These are phyloP conservation scores for Rhopilema esculentum DNA, from an alignment of 30 jellyfish, hydroid and myxozoan genomes.

Conservation along the genomic window DNA sequence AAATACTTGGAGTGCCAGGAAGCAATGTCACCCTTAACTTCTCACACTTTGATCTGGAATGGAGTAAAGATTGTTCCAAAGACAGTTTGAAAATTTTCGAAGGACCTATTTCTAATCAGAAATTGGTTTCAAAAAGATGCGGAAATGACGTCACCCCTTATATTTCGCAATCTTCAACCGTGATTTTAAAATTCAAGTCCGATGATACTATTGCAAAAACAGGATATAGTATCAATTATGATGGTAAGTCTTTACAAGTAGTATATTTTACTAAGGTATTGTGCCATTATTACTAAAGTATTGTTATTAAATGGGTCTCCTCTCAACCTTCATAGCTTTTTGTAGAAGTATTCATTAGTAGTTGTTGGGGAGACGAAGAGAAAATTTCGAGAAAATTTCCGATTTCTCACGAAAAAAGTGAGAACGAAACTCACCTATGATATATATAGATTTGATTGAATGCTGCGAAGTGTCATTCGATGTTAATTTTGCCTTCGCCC, in stretches of 20 bases:
- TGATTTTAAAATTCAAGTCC: not conserved
- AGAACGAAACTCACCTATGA: too few relatives aligned
- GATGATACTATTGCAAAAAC: not conserved
- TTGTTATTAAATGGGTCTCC: not conserved
- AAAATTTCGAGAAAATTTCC: too few relatives aligned
- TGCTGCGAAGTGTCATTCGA: too few relatives aligned
- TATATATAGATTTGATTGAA: too few relatives aligned
- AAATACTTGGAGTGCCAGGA: not conserved
- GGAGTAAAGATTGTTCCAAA: conserved; percentile 12
- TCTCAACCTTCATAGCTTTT: too few relatives aligned
- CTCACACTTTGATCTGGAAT: conserved; percentile 1
- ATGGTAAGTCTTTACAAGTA: not conserved
- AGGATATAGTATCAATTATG: conserved; percentile 14
- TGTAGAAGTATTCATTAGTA: not conserved
- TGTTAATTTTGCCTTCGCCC: too few relatives aligned
- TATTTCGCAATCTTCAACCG: not conserved
- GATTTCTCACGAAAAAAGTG: too few relatives aligned
- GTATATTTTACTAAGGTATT: not conserved
- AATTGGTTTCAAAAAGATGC: conserved; percentile 32
- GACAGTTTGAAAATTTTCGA: conserved; percentile 40
- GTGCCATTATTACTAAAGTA: not conserved
- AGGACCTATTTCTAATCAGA: not conserved
- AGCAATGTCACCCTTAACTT: not conserved
- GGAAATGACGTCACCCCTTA: conserved; percentile 3
- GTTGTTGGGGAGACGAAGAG: too few relatives aligned